These are phyloP conservation scores for Clarias pachynema DNA, from an alignment of 2,797 vertebrate species.

Conservation along the genomic window DNA sequence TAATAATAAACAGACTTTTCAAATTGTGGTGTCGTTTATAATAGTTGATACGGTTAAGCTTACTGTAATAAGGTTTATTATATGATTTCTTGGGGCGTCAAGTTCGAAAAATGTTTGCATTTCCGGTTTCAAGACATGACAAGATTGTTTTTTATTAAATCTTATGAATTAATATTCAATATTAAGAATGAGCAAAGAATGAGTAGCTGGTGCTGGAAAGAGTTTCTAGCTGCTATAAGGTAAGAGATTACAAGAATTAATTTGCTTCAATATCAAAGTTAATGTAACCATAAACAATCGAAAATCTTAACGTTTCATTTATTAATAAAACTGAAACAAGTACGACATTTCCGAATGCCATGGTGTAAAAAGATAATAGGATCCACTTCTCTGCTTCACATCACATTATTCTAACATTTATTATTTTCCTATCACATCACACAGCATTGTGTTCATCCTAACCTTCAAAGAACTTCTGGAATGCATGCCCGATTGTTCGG, in stretches of 20 bases:
- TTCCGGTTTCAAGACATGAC: not conserved
- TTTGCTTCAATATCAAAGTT: not conserved
- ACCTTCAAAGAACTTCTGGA: not conserved
- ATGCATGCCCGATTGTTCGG: not conserved
- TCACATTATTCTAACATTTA: not conserved
- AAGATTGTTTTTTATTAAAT: not conserved
- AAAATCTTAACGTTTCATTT: not conserved
- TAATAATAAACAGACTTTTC: constrained; percentile 3
- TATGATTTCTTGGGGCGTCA: not conserved
- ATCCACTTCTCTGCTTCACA: not conserved
- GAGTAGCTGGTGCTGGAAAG: not conserved
- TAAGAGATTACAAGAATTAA: not conserved
- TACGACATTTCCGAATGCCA: not conserved
- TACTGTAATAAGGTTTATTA: not conserved
- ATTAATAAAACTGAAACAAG: not conserved
- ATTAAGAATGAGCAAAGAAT: not conserved
- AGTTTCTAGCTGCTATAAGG: not conserved
- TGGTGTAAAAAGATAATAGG: not conserved
- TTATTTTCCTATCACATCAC: not conserved
- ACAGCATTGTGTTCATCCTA: not conserved
- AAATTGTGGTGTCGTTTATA: not conserved
- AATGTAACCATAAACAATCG: not conserved
- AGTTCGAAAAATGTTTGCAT: not conserved
- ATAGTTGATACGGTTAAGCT: not conserved
- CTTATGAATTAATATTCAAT: not conserved